Conservation (phyloP, 2,797 vertebrate genomes). For the Vespertilio murinus region DNA sequence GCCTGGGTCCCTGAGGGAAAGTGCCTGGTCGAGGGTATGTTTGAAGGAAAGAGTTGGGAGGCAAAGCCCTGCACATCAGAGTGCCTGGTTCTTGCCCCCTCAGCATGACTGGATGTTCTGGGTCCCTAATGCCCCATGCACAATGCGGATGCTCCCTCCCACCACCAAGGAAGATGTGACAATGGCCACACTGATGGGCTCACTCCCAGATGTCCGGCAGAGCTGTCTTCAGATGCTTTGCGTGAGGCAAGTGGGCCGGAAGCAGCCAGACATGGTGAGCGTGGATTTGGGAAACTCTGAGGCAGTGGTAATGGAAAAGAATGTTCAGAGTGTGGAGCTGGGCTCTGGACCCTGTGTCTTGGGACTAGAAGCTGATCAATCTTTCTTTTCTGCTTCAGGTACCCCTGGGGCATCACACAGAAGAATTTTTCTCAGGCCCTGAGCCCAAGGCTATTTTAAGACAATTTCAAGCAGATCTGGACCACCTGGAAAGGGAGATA, state of each 20-base stretch:
- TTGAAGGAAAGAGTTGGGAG: too few species aligned
- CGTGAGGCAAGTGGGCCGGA: neutral
- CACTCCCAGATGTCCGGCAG: neutral
- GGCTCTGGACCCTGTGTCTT: neutral
- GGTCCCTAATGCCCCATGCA: neutral
- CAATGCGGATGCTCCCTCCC: neutral
- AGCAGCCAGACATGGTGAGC: neutral
- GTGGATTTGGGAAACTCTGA: neutral
- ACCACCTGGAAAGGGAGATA: neutral
- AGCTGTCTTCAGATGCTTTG: neutral
- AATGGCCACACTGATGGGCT: too few species aligned
- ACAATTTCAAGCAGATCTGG: neutral
- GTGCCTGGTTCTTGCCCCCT: too few species aligned
- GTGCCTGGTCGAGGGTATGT: too few species aligned
- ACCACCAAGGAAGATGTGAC: too few species aligned
- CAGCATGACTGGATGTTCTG: constrained; percentile 57
- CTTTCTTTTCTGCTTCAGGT: neutral
- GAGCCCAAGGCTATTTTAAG: neutral
- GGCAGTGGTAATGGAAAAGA: neutral
- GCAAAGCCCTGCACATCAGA: too few species aligned
- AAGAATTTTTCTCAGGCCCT: too few species aligned
- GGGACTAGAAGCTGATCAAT: neutral
- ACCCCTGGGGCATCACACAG: neutral
- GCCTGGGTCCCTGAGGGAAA: too few species aligned
- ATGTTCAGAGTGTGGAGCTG: neutral